Conservation (phyloP, 2,797 vertebrate genomes). For the Eulemur rubriventer region DNA sequence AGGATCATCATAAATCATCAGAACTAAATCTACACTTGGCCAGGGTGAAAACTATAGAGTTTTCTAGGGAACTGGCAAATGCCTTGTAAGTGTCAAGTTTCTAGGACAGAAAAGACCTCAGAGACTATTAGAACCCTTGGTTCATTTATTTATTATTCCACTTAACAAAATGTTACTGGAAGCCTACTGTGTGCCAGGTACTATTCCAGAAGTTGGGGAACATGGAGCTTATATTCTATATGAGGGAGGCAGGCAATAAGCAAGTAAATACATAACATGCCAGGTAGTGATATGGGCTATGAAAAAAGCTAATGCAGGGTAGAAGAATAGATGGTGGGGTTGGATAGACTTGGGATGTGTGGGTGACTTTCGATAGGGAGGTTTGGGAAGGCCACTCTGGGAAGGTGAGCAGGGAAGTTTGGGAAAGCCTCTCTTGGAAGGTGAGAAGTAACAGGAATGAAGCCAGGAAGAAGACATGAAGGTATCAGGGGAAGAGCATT, state of each 20-base stretch:
- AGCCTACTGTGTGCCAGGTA: not conserved
- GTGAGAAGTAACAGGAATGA: not conserved
- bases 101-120: not conserved
- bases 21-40: not conserved
- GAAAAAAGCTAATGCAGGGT: not conserved
- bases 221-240: not conserved
- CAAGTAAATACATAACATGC: not conserved
- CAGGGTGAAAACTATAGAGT: not conserved
- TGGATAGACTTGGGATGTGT: not conserved
- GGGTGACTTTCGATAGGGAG: not conserved
- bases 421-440: not conserved
- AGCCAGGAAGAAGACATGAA: not conserved
- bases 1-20: not conserved
- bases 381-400: not conserved
- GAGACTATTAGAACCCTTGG: not conserved
- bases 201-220: not conserved
- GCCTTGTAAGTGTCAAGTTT: not conserved
- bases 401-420: not conserved
- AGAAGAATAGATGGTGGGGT: not conserved
- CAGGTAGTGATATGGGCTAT: not conserved
- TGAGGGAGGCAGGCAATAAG: not conserved
- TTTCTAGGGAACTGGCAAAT: not conserved
- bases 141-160: not conserved
- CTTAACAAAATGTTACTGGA: conserved; percentile 25
- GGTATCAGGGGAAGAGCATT: not conserved